Base-by-base conservation (phyloP, 2,888 invertebrate species). In the Eurytoma adleriae region DNA sequence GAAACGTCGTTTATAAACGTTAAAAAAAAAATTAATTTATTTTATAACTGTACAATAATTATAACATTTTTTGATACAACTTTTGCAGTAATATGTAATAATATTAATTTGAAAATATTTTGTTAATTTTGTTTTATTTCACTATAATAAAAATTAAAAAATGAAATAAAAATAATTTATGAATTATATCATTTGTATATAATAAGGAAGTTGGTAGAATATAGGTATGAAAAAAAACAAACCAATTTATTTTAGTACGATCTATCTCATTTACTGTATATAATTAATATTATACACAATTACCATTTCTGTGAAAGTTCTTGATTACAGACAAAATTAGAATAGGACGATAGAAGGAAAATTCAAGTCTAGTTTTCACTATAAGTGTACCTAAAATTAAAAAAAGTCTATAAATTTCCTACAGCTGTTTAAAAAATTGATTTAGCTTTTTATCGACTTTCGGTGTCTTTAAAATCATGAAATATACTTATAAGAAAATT, bases 261-360 rank as follows among this genome's bases (percentile, higher is more conserved):
- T 79, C 82, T 82, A 82, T 82, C 79, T 82, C 79, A 82, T 82
- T 82, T 82, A 82, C 82, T 82, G 82, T 82, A 82, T 82, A 82
- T 82, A 82, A 82, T 82, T 78, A 82, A 77, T 79, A 82, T 78
- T 82, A 82, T 82, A 82, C 82, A 82, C 82, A 82, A 82, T 82
- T 82, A 82, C 82, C 82, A 82, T 78, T 82, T 82, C 82, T 82
- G 82, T 79, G 79, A 82, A 82, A 79, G 82, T 82, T 82, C 82
- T 82, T 73, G 82, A 74, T 82, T 82, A 82, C 82, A 82, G 82
- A 82, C 78, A 82, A 82, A 82, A 82, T 82, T 74, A 82, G 74
- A 82, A 82, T 82, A 79, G 78, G 79, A 70, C 77, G 72, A 82
- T 82, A 82, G 82, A 82, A 82, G 82, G 74, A 78, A 81, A 82